These are phyloP conservation scores for Drosophila quinaria DNA, from an alignment of 2,888 invertebrate genomes.

Conservation along the genomic window DNA sequence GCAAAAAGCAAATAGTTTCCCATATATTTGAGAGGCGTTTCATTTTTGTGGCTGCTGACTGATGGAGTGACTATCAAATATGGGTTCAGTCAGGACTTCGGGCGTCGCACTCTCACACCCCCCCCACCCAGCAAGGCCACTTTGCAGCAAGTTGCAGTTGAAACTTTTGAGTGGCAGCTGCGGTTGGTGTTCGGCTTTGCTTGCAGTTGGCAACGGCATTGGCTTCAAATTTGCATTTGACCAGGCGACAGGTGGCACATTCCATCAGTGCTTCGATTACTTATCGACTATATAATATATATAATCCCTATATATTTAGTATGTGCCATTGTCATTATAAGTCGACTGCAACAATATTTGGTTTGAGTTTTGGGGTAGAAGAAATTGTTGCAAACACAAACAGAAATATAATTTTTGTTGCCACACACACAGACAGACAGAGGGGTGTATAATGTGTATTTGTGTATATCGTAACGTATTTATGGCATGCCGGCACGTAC, in stretches of 20 bases:
- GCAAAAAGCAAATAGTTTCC: not conserved
- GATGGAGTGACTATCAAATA: constrained; percentile 38
- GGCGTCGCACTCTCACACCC: not conserved
- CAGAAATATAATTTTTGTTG: constrained; percentile 82
- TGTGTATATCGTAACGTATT: constrained; percentile 52
- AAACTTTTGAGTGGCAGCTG: constrained; percentile 37
- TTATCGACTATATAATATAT: not conserved
- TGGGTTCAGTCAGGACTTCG: constrained; percentile 19
- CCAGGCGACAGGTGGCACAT: constrained; percentile 41
- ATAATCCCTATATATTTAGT: not conserved
- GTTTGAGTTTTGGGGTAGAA: constrained; percentile 40
- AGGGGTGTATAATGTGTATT: constrained; percentile 22
- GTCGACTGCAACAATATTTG: constrained; percentile 53
- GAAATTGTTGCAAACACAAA: constrained; percentile 79
- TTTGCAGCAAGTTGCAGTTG: constrained; percentile 25
- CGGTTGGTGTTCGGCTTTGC: constrained; percentile 29
- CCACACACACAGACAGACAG: constrained; percentile 48
- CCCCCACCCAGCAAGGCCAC: not conserved
- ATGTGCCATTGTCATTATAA: constrained; percentile 23
- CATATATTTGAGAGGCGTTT: constrained; percentile 37
- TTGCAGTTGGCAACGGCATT: constrained; percentile 18
- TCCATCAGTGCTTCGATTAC: constrained; percentile 2
- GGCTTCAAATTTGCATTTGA: constrained; percentile 45
- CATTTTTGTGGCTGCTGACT: constrained; percentile 10
- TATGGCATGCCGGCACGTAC: constrained; percentile 80